phyloP scores from a whole-genome alignment of 1,140 invertebrate species.

The Caerostris darwini region DNA sequence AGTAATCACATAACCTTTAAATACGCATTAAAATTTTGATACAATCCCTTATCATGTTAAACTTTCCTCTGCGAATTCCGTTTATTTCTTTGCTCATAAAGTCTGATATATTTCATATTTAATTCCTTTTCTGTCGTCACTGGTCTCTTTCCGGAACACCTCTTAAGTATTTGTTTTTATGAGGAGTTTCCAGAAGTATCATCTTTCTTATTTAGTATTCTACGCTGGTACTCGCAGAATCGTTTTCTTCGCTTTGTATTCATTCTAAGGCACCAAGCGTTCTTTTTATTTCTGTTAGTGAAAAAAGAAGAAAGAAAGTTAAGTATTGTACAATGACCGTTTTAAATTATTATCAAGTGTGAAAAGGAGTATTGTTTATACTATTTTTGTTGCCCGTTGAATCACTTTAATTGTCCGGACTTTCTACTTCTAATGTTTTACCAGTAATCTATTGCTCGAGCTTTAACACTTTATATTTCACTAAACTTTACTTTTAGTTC shows the following conservation, averaged over 20 bases:
- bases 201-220: conserved; percentile 6
- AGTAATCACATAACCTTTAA: neutral
- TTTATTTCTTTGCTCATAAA: neutral
- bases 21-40: neutral
- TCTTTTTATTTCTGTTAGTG: neutral
- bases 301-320: neutral
- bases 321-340: neutral
- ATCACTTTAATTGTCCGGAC: conserved; percentile 1
- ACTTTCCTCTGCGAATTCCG: neutral
- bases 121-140: neutral
- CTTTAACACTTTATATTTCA: neutral
- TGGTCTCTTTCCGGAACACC: neutral
- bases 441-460: neutral
- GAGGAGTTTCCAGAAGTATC: neutral
- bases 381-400: neutral
- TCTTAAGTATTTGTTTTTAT: conserved; percentile 11
- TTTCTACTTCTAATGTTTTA: neutral
- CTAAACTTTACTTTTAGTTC: conserved; percentile 1
- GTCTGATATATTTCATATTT: neutral
- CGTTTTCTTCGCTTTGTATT: neutral
- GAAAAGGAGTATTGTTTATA: neutral
- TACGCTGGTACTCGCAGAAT: neutral
- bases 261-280: neutral
- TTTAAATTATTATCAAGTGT: neutral
- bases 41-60: neutral